Base-by-base conservation (phyloP, 2,797 vertebrate genomes). In the Tenualosa thibaudeaui region DNA sequence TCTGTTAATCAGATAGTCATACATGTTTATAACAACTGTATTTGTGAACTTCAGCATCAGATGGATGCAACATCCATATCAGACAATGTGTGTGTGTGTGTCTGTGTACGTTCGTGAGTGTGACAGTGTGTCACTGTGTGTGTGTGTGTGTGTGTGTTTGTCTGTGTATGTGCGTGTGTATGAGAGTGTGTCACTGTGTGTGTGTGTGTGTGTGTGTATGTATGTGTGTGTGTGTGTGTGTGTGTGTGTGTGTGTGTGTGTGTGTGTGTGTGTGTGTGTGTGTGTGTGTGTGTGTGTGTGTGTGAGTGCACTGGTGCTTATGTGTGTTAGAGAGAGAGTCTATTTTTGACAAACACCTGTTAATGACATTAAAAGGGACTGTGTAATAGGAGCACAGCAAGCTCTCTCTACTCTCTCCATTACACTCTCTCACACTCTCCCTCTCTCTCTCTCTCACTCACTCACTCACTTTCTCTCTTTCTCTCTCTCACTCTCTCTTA, bases 301-400 rank as follows among this genome's bases (percentile, higher is more conserved):
- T 83, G 46, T 31, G 51, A 65, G 68, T 85, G 51, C 40, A 53
- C 22, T 37, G 31, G 82, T 62, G 56, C 19, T 54, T 54, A 43
- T 43, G 82, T 54, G 46, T 82, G 81, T 54, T 24, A 5, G 37
- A 54, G 51, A 54, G 81, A 54, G 62, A 88, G 85, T 88, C 93
- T 95, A 95, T 95, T 95, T 95, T 92, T 92, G 90, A 87, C 89
- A 82, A 58, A 92, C 95, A 95, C 95, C 94, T 95, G 94, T 94
- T 95, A 94, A 95, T 95, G 92, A 94, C 93, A 93, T 93, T 92
- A 93, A 93, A 94, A 86, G 84, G 75, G 86, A 89, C 87, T 0
- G 90, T 51, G 58, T n/a, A 5, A 81, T 84, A 58, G 10, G 83
- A 87, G 82, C 81, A 65, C 62, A 81, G 50, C 54, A 43, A 40